Base-by-base conservation (phyloP, 2,888 invertebrate species). In the Rhingia campestris region DNA sequence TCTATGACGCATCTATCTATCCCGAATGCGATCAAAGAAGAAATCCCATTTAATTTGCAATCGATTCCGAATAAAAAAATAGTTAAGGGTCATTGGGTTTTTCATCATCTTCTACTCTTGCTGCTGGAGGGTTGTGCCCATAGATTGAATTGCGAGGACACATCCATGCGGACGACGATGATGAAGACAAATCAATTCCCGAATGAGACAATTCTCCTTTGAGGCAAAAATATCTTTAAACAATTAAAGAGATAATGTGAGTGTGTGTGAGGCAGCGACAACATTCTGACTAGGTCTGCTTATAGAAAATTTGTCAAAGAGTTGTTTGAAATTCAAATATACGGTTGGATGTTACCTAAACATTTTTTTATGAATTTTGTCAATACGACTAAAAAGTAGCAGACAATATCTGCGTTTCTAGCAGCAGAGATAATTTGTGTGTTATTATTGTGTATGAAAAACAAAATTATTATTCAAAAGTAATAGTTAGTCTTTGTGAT, bases 41-140 rank as follows among this genome's bases (percentile, higher is more conserved):
- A 4, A 3, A 47, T 6, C 7, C 47, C 22, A 14, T 63, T 37
- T 49, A 37, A 63, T 37, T 63, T 63, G 37, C 63, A 49, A 63
- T 63, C 37, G 49, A 49, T 37, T 63, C 3, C 14, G 35, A 67
- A 33, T 56, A 30, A 67, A 45, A 14, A 35, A 22, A 67, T 43
- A 43, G 41, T 67, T 54, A 67, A 67, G 54, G 43, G 35, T 56
- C 67, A 45, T 56, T 56, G 67, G 35, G n/a, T 56, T 35, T 22
- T 47, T 22, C 12, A 5, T 35, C 37, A 37, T 7, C 30, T 10
- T 30, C 6, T 6, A 37, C 33, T 51, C 0, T 1, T 51, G 22
- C 51, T 32, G n/a, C 6, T n/a, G 33, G 10, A 5, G 6, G 30
- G 2, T 30, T 4, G 49, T 30, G 30, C 6, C 33, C 3, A 10